phyloP scores from a whole-genome alignment of 2,113 vertebrate genomes.

The Cranoglanis bouderius region DNA sequence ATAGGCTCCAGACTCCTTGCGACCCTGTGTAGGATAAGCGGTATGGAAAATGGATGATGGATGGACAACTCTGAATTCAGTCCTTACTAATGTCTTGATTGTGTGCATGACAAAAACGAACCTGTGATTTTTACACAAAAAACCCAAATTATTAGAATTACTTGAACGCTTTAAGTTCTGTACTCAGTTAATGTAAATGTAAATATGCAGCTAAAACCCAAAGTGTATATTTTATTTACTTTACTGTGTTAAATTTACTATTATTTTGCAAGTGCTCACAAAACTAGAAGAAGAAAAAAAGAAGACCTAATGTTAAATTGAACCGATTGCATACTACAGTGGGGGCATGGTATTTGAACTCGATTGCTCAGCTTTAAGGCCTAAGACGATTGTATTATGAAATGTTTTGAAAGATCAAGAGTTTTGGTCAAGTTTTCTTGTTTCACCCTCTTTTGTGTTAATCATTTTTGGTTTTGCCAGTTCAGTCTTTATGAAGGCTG shows the following conservation, averaged over 20 bases:
- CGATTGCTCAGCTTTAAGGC: background rate
- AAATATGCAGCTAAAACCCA: background rate
- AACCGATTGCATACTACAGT: background rate
- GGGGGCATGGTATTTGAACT: background rate
- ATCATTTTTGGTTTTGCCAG: too few relatives aligned
- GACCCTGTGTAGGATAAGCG: too few relatives aligned
- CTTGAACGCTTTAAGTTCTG: background rate
- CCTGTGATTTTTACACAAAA: background rate
- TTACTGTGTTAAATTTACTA: background rate
- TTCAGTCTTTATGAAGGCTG: background rate
- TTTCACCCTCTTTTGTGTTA: background rate
- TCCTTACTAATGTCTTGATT: background rate
- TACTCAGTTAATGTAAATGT: too few relatives aligned
- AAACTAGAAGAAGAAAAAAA: background rate
- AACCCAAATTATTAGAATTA: background rate
- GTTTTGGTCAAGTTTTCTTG: background rate
- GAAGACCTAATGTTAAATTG: background rate
- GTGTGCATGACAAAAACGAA: background rate
- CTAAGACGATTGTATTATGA: background rate
- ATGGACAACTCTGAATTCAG: too few relatives aligned
- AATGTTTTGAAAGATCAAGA: background rate
- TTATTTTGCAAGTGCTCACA: background rate
- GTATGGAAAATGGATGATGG: too few relatives aligned
- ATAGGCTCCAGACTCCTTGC: too few relatives aligned
- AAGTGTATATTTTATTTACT: background rate